These are phyloP conservation scores for Arctocebus calabarensis DNA, from an alignment of 2,797 vertebrate genomes.

Conservation along the genomic window DNA sequence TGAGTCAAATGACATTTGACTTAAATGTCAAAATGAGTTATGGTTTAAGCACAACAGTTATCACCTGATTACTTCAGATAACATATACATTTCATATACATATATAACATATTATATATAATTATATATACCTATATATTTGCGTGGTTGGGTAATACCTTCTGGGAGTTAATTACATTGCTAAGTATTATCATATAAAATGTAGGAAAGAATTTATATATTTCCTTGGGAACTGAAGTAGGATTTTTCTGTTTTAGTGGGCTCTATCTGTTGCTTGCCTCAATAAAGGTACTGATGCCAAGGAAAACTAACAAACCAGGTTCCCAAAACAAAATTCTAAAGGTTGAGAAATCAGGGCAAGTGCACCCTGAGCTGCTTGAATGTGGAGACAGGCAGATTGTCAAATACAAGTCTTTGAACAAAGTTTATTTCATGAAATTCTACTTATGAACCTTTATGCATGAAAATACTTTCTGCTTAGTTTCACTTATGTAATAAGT, in stretches of 20 bases:
- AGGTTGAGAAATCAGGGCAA: constrained; percentile 51
- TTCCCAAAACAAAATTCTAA: constrained; percentile 62
- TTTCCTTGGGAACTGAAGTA: constrained; percentile 55
- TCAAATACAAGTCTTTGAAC: constrained; percentile 43
- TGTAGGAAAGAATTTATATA: constrained; percentile 44
- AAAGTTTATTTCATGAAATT: constrained; percentile 6
- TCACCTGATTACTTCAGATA: constrained; percentile 33
- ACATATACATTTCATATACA: not conserved
- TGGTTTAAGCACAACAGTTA: constrained; percentile 56
- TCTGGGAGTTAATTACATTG: constrained; percentile 43
- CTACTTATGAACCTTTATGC: not conserved
- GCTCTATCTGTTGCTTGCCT: constrained; percentile 49
- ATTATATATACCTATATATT: not conserved
- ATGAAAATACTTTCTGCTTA: not conserved
- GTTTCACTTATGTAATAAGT: constrained; percentile 16
- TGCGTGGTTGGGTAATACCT: constrained; percentile 7
- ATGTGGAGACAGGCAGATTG: constrained; percentile 34
- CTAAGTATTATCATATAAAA: constrained; percentile 46
- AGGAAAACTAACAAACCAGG: constrained; percentile 70
- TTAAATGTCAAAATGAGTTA: constrained; percentile 67
- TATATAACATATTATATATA: not conserved
- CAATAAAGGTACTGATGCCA: constrained; percentile 46
- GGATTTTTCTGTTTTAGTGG: constrained; percentile 62
- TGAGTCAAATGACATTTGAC: not conserved
- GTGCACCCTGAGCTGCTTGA: constrained; percentile 26